Base-by-base conservation (phyloP, 2,113 vertebrate genomes). In the Chaetodon auriga region DNA sequence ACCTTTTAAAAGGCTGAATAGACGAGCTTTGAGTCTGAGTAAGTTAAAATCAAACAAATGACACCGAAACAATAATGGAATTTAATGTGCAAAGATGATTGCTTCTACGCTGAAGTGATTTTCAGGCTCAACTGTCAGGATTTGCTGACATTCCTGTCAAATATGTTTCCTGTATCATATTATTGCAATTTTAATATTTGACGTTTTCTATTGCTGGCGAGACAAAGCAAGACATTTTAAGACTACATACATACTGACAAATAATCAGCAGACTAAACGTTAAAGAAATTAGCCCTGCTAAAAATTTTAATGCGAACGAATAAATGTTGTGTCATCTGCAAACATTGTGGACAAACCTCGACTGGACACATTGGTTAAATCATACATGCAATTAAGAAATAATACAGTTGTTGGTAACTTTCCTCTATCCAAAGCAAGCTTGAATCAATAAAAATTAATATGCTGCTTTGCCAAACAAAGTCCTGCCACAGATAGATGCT, bases 401-500 rank as follows among this genome's bases (percentile, higher is more conserved):
- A 51, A 41, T 11, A 51, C 35, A 0, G 41, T 13, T 46, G 1
- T 19, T 21, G 55, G 7, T 43, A 14, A 55, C 7, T 9, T 68
- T 23, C 46, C 18, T 64, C 30, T 54, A 43, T 36, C 8, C 30
- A 60, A 75, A 41, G n/a, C 41, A 45, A 55, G n/a, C 12, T 55
- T 68, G 36, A 69, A 19, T 43, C 0, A 43, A 54, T n/a, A 25
- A 41, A 36, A 58, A 35, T 53, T 1, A 38, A 2, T 55, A 21
- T n/a, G 68, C 15, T 63, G 38, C 36, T 23, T 65, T 43, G 62
- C 9, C 60, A 30, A 58, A 65, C 57, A 58, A 43, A 75, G 61
- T 72, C 13, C 6, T 64, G 53, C 35, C 49, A 43, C 45, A 83
- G 46, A 62, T 4, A 69, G 58, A 76, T 2, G 13, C 63, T 72